Base-by-base conservation (phyloP, 2,113 vertebrate genomes). In the Bufo bufo region DNA sequence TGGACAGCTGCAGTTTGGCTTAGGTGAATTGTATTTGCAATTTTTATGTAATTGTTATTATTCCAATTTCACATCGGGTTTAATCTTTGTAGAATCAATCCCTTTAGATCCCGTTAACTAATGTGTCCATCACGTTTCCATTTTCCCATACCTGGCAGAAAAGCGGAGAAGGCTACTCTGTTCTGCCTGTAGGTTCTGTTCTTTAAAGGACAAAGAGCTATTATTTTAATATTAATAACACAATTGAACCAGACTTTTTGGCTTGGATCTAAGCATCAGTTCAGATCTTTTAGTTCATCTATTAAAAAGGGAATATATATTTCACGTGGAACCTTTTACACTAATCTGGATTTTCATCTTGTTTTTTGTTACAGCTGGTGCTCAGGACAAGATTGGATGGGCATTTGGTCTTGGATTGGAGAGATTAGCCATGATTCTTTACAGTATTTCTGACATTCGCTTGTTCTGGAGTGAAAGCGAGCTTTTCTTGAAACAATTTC, bases 401-500 rank as follows among this genome's bases (percentile, higher is more conserved):
- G 97, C 98, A 0, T 99, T 99, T 90, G 97, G 97, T 45, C 92
- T 99, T 14, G 98, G 98, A 8, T 92, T 99, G 92, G 98, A 99
- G 92, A 94, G 97, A 8, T 91, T 99, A 90, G 97, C 98, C 87
- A 99, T 99, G 98, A 94, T 98, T 82, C 95, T 99, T 14, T 99
- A 96, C 0, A 20, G 93, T 63, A 98, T 98, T 90, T 96, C 97
- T 0, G 98, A 99, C 89, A 99, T 99, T 92, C 95, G 98, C 4
- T 93, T 99, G 11, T 99, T 99, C 94, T 99, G 97, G 98, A 98
- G 98, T 72, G 91, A 94, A 90, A 97, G 99, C 0, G 95, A 97
- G 10, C 96, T 97, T 47, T 98, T 99, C 93, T 92, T 97, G 86
- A 93, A 92, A 45, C 98, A 99, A 93, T 99, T 99, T 91, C 78